Base-by-base conservation (phyloP, 2,797 vertebrate genomes). In the Halcyon badia region DNA sequence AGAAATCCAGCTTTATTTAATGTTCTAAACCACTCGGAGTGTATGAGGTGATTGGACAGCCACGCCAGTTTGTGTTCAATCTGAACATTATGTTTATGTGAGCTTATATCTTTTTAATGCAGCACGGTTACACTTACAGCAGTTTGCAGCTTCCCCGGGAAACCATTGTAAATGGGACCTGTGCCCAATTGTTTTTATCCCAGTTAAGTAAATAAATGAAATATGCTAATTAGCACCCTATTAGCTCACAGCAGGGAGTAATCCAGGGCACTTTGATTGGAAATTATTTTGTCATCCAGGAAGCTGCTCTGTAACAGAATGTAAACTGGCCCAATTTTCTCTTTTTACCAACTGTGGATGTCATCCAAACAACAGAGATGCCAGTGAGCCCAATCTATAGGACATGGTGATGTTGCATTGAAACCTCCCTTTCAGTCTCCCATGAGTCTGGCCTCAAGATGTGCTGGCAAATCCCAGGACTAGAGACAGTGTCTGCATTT, bases 181-280 rank as follows among this genome's bases (percentile, higher is more conserved):
- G 78, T 97, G 98, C 98, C 98, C 98, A 98, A 70, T 96, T 97
- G 97, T 96, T 98, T 98, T 97, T 95, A 98, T 97, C 96, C 97
- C 97, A 95, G 97, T 98, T 98, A 98, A 98, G 97, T 98, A 98
- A 98, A 98, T 98, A 98, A 98, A 98, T 98, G 96, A 98, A 98
- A 98, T 98, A 98, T 98, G 98, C 97, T 98, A 98, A 98, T 98
- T 98, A 98, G 97, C 97, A 98, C 97, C 98, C 97, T 98, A 98
- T 98, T 98, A 98, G 97, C 87, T 98, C 98, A 96, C 98, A 98
- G 97, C 95, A 98, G 98, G 98, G 98, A 98, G 97, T 97, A 98
- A 98, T 98, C 97, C 97, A 97, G 96, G 94, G 97, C 97, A 97
- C 97, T 97, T 97, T 97, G 96, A 98, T 95, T 97, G 98, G 98